Conservation (phyloP, 2,113 vertebrate genomes). For the Capreolus pygargus region DNA sequence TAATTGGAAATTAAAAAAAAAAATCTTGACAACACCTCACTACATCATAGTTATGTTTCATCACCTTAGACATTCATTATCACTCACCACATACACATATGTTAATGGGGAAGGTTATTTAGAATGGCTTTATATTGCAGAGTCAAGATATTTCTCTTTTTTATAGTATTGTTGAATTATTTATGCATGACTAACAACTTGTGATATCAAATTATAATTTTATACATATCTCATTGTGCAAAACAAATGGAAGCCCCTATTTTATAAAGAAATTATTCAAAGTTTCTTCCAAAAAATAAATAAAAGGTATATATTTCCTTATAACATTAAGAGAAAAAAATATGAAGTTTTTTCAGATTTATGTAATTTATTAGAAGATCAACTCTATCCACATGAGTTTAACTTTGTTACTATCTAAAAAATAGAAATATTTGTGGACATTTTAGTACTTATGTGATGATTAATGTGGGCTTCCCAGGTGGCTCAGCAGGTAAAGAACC, state of each 20-base stretch:
- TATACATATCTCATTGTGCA: slow-evolving; percentile 17
- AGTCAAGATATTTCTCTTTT: slow-evolving; percentile 22
- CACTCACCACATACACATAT: slow-evolving; percentile 49
- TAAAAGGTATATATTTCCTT: neutral
- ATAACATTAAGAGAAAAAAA: neutral
- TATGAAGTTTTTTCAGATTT: neutral
- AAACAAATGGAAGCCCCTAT: neutral
- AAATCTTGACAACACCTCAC: slow-evolving; percentile 37
- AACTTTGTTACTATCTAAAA: neutral
- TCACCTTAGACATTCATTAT: slow-evolving; percentile 3
- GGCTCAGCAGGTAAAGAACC: neutral
- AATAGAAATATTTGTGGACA: neutral
- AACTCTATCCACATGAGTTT: neutral
- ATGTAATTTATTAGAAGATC: neutral
- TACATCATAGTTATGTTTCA: neutral
- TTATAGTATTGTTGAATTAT: slow-evolving; percentile 16
- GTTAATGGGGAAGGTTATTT: slow-evolving; percentile 43
- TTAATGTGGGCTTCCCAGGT: neutral
- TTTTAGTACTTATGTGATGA: neutral
- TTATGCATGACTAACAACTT: slow-evolving; percentile 42
- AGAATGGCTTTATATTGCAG: slow-evolving; percentile 28
- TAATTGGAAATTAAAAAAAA: slow-evolving; percentile 68
- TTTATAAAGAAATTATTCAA: neutral
- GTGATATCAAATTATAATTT: slow-evolving; percentile 23
- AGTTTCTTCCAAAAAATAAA: neutral